Evolutionary conservation across 53 echinoderm and acorn worm species (phyloP).

Genomic region (Astropecten irregularis): DNA sequence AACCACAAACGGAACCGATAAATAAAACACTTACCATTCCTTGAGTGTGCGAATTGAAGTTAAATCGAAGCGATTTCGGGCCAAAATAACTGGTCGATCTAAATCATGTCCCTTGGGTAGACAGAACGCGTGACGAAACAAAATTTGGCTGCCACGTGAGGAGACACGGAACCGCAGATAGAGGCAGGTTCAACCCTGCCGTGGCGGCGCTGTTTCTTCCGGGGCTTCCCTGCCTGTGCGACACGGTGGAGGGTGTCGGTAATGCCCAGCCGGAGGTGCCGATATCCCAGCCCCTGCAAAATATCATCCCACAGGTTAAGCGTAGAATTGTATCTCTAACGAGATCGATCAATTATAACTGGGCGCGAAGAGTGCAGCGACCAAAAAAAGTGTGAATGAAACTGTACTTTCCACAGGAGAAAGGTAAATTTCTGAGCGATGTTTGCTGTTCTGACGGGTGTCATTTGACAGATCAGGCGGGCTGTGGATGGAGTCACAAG

Average conservation of each 20-base stretch:
- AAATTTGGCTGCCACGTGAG: no score
- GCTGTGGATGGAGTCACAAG: neutral
- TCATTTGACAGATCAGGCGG: slow-evolving; percentile 32
- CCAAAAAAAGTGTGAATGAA: slow-evolving; percentile 1
- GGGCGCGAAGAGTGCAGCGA: slow-evolving; percentile 2
- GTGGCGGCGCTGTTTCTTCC: slow-evolving; percentile 34
- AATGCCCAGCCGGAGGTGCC: neutral
- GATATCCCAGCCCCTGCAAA: neutral
- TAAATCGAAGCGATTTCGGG: no score
- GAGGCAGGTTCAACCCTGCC: neutral
- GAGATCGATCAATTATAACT: slow-evolving; percentile 43
- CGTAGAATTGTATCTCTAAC: slow-evolving; percentile 6
- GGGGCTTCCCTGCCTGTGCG: neutral
- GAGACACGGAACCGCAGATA: no score
- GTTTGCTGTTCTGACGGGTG: slow-evolving; percentile 6
- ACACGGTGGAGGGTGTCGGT: neutral
- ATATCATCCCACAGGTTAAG: slow-evolving; percentile 48
- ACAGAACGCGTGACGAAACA: no score
- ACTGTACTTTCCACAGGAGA: neutral
- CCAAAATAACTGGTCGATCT: no score
- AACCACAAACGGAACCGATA: no score
- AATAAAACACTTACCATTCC: no score
- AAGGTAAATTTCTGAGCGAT: neutral
- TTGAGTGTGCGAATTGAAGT: no score
- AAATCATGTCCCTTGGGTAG: no score